Evolutionary conservation across 2,888 invertebrate genomes (phyloP), one percentile per base, ranked within the genome.

Genomic region (Parnassius glacialis): DNA sequence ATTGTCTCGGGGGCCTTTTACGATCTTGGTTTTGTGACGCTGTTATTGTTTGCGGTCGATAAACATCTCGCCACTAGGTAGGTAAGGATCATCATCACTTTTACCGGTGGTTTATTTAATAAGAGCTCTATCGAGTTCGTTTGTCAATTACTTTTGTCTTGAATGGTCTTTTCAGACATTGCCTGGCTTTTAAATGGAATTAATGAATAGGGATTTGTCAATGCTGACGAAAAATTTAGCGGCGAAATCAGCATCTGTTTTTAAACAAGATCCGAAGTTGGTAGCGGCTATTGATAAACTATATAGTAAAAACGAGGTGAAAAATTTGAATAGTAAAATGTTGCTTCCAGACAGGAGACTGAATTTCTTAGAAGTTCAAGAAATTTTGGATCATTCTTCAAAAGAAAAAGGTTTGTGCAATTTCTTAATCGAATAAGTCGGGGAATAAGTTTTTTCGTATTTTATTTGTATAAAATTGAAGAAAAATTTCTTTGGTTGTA

Each of bases 41-140:
- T 89, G 89, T 90, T 90, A 90, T 91, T 90, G 90, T 91, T 90
- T 90, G 89, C 84, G 87, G 89, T 86, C 84, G 90, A 90, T 90
- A 90, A 90, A 88, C 87, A 91, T 91, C 91, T 86, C 85, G 83
- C 88, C 87, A 87, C 88, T 87, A 81, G 84, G 85, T 87, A 86
- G 90, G 87, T 83, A 85, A 78, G 85, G 90, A 90, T 90, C 90
- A 90, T 90, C 86, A 78, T 81, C 87, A 87, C 86, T 87, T 86
- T 85, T 85, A 78, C 86, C 83, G 77, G 81, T 81, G 80, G 81
- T 78, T 82, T 78, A 79, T 77, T 83, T 84, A 84, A 85, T 85
- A 82, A 52, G 77, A 84, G 75, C 76, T 80, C 80, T 76, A 80
- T 78, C 74, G 74, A 74, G 78, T 80, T 80, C 81, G 81, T 85